Percentiles rank a stretch among this genome's conserved stretches.
phyloP scores from a whole-genome alignment of 2,113 vertebrate species.

The Antidorcas marsupialis region DNA sequence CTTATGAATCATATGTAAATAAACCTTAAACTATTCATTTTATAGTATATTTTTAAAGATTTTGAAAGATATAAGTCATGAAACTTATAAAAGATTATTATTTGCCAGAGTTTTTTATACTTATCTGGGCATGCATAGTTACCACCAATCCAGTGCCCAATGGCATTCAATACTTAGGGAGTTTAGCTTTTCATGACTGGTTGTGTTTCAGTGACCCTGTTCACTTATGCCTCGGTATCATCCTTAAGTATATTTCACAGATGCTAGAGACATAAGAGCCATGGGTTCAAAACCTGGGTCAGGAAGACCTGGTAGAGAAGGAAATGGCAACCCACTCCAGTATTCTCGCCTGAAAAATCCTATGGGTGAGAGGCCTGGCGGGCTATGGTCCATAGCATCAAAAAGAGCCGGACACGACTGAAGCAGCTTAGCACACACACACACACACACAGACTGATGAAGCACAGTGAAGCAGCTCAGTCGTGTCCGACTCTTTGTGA shows the following conservation, averaged over 20 bases:
- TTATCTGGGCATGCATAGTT: neutral
- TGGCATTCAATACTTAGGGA: neutral
- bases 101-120: neutral
- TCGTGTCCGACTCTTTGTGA: fast-evolving
- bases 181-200: neutral
- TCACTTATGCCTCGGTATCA: neutral
- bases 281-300: neutral
- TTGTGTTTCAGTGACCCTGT: neutral
- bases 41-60: neutral
- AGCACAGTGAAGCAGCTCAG: neutral
- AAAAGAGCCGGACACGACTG: neutral
- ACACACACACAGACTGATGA: neutral
- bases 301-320: neutral
- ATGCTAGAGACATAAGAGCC: neutral
- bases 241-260: neutral
- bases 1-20: neutral
- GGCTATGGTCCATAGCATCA: neutral
- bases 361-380: neutral
- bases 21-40: neutral
- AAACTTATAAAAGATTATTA: neutral
- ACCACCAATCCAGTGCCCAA: neutral
- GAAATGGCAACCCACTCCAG: neutral
- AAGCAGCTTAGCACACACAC: neutral
- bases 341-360: neutral
- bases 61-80: neutral